Evolutionary conservation across 2,888 invertebrate genomes (phyloP).

Genomic region (Agrochola lychnidis): DNA sequence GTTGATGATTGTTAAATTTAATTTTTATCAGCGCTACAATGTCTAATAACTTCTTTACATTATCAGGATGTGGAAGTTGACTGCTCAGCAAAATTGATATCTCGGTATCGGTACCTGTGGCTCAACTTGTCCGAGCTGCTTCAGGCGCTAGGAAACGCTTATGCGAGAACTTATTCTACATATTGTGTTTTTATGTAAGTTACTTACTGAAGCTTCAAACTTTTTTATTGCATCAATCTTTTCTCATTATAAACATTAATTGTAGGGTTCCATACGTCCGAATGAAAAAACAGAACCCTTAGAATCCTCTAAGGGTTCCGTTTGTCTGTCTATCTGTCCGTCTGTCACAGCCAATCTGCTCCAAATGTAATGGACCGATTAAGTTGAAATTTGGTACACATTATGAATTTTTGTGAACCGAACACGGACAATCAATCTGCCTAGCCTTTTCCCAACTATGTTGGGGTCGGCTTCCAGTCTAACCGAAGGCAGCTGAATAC

Average conservation of each 20-base stretch:
- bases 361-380: too few relatives aligned
- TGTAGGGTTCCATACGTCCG: too few relatives aligned
- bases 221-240: not conserved
- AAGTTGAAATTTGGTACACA: too few relatives aligned
- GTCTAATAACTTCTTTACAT: not conserved
- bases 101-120: constrained; percentile 92
- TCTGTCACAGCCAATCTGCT: too few relatives aligned
- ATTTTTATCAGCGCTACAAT: not conserved
- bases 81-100: constrained; percentile 90
- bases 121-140: constrained; percentile 92
- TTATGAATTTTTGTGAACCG: too few relatives aligned
- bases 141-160: constrained; percentile 92
- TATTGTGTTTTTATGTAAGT: constrained; percentile 92
- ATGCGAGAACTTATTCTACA: constrained; percentile 92
- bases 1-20: not conserved
- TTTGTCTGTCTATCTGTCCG: too few relatives aligned
- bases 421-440: too few relatives aligned
- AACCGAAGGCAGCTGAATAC: too few relatives aligned
- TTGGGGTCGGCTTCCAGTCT: too few relatives aligned
- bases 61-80: constrained; percentile 90
- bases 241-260: not conserved
- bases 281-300: too few relatives aligned
- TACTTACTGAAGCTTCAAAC: not conserved
- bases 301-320: too few relatives aligned
- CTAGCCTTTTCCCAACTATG: too few relatives aligned